Base-by-base conservation (phyloP, 2,888 invertebrate species). In the Aricia artaxerxes region DNA sequence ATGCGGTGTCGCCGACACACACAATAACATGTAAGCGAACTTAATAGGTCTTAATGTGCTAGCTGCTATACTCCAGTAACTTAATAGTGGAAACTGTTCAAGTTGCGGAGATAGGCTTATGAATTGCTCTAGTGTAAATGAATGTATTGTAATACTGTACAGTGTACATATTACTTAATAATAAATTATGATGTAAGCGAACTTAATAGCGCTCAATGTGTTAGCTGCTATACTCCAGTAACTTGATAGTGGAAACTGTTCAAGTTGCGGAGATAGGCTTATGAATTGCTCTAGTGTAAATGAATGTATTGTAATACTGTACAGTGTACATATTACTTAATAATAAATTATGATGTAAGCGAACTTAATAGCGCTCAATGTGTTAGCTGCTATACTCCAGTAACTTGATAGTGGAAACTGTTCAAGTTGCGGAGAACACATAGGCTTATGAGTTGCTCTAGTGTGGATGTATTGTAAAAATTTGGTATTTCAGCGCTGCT, bases 1-100 rank as follows among this genome's bases (percentile, higher is more conserved):
- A 85, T 83, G 85, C 83, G 84, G 86, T 89, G 89, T 85, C 86
- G 88, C 86, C 87, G 88, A 87, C 88, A 88, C 85, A 84, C 83
- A 82, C 82, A 80, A 84, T 83, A 82, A 82, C 82, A 81, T 84
- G 82, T 82, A 81, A 82, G 81, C 80, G 81, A 82, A 83, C 81
- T 81, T 82, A 82, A 82, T 81, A 81, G 78, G 5, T 31, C 35
- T 35, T 11, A 69, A 69, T 69, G 35, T 35, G 53, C 4, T 57
- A 57, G 75, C 9, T 49, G 2, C 49, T 75, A 24, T 31, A 31
- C 31, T 24, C 64, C 11, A 7, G 61, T 24, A 7, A 61, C 11
- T 31, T 11, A 9, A 64, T 31, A 31, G 64, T 31, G 31, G 31
- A 61, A 61, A 24, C 24, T 61, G 31, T 35, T 31, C 16, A 4